Percentiles rank a stretch among this genome's conserved stretches.
Conservation (phyloP, 2,888 invertebrate species). For the Mythimna loreyi region DNA sequence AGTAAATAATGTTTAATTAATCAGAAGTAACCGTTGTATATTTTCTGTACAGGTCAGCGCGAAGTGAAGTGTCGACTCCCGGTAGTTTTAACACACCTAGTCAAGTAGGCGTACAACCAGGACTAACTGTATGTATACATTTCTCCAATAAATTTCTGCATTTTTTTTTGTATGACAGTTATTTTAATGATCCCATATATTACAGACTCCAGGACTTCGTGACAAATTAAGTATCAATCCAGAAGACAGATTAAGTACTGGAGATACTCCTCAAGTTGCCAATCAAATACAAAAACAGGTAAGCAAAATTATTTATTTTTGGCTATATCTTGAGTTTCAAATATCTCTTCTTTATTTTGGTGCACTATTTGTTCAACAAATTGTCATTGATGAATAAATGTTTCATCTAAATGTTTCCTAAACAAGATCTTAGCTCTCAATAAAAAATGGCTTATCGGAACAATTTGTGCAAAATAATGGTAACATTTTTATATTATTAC, state of each 20-base stretch:
- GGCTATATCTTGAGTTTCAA: background rate
- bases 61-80: slow-evolving; percentile 91
- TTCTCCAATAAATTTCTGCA: background rate
- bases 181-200: slow-evolving; percentile 8
- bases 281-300: slow-evolving; percentile 93
- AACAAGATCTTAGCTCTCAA: background rate
- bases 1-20: background rate
- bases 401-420: background rate
- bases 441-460: background rate
- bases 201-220: slow-evolving; percentile 94
- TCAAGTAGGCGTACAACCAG: slow-evolving; percentile 74
- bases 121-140: slow-evolving; percentile 72
- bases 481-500: slow-evolving; percentile 15
- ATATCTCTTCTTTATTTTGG: background rate
- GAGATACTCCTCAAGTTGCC: slow-evolving; percentile 93
- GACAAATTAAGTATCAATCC: slow-evolving; percentile 99
- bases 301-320: slow-evolving; percentile 8
- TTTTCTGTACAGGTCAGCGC: slow-evolving; percentile 88
- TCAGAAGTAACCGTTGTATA: background rate
- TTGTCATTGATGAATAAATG: background rate
- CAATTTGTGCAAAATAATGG: background rate
- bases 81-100: slow-evolving; percentile 92
- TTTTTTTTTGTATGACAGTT: background rate
- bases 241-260: slow-evolving; percentile 94
- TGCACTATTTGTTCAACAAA: no score